Evolutionary conservation across 2,888 invertebrate genomes (phyloP), one percentile per base, ranked within the genome.

Genomic region (Pristionchus entomophagus): DNA sequence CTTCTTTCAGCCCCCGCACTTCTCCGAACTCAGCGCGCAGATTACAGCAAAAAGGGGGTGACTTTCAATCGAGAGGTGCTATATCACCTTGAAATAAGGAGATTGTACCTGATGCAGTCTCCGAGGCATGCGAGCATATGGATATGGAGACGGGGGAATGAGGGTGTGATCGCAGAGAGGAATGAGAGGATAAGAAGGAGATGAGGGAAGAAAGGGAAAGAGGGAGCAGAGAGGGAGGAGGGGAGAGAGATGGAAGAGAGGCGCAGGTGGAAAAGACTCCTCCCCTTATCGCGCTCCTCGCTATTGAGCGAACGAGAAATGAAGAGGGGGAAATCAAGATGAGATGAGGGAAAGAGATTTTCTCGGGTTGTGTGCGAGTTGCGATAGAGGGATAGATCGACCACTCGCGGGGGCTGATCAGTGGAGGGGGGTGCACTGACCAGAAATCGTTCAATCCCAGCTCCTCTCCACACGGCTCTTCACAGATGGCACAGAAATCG

Each of bases 381-480:
- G 73, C 41, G 73, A 26, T n/a, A 10, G 26, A 45, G n/a, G 73
- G 41, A 19, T 12, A 2, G 41, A 69, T 69, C 41, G n/a, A 41
- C 45, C 14, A 14, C 45, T n/a, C n/a, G n/a, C n/a, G n/a, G n/a
- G n/a, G n/a, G n/a, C n/a, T n/a, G n/a, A n/a, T n/a, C n/a, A n/a
- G n/a, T n/a, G 17, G 65, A 38, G 17, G n/a, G n/a, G 6, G 26
- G 19, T 17, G 10, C 17, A 5, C 80, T n/a, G 12, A 91, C 53
- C 90, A 87, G 85, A 87, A 91, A 80, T 91, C 91, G 86, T 87
- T 86, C 32, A 91, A 86, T 59, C 90, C 91, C 49, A 89, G 88
- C 19, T 88, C 89, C 38, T 88, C 89, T 49, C 90, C 90, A 69
- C 91, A 91, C 14, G 89, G 86, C 84, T 91, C 91, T 32, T 89